These are phyloP conservation scores for Acromyrmex echinatior DNA, from an alignment of 1,140 invertebrate species.

Conservation along the genomic window DNA sequence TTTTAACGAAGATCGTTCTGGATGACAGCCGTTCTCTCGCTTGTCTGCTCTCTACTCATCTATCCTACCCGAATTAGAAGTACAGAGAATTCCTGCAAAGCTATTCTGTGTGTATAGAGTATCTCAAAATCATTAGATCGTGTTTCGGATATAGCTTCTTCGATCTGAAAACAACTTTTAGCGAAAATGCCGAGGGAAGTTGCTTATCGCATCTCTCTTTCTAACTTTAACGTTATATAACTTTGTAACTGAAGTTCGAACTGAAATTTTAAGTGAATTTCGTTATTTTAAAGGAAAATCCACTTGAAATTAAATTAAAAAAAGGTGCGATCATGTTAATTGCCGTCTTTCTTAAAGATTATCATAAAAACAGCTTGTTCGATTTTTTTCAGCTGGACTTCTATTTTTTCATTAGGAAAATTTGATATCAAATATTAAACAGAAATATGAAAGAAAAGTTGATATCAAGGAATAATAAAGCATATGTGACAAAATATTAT, in stretches of 20 bases:
- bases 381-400: too few relatives aligned
- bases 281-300: neutral
- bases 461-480: neutral
- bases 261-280: neutral
- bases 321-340: neutral
- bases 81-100: too few relatives aligned
- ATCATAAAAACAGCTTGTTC: neutral
- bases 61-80: neutral
- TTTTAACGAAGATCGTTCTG: slow-evolving; percentile 15
- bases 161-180: neutral
- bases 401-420: neutral
- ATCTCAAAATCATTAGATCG: neutral
- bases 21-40: slow-evolving; percentile 17
- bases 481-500: too few relatives aligned
- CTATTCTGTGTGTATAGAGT: neutral
- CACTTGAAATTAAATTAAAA: neutral
- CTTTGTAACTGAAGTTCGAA: neutral
- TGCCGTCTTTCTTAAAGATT: neutral
- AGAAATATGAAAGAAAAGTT: neutral
- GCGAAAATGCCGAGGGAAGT: neutral
- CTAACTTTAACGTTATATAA: neutral
- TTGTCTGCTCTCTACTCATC: neutral
- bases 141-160: neutral
- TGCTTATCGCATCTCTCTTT: neutral
- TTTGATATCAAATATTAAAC: neutral